Evolutionary conservation across 2,797 vertebrate genomes (phyloP).

Genomic region (Sitta carolinensis): DNA sequence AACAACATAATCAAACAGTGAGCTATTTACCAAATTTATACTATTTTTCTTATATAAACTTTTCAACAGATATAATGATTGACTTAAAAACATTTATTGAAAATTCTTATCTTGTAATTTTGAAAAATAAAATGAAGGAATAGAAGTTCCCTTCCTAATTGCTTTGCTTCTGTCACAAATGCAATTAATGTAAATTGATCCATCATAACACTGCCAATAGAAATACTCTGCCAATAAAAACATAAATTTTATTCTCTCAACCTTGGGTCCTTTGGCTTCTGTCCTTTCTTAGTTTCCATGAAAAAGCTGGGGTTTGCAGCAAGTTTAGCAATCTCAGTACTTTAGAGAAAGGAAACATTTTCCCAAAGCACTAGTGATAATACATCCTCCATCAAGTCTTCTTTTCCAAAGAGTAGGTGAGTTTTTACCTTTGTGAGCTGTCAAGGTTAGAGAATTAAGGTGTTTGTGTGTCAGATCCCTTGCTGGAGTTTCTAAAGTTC

Average conservation of each 20-base stretch:
- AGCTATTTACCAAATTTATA: not conserved
- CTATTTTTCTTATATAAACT: not conserved
- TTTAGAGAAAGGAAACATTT: not conserved
- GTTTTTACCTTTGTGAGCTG: not conserved
- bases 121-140: not conserved
- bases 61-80: not conserved
- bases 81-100: not conserved
- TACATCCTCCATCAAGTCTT: not conserved
- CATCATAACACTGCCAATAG: not conserved
- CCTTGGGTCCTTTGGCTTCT: not conserved
- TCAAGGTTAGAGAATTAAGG: not conserved
- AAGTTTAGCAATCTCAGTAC: not conserved
- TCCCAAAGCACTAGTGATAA: not conserved
- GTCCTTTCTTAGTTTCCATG: not conserved
- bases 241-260: not conserved
- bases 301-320: not conserved
- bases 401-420: not conserved
- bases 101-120: not conserved
- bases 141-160: not conserved
- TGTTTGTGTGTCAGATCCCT: not conserved
- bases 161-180: not conserved
- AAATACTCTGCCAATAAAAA: not conserved
- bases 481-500: not conserved
- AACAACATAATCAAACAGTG: not conserved
- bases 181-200: not conserved